Evolutionary conservation across 2,797 vertebrate species (phyloP).

Genomic region (Trematomus bernacchii): DNA sequence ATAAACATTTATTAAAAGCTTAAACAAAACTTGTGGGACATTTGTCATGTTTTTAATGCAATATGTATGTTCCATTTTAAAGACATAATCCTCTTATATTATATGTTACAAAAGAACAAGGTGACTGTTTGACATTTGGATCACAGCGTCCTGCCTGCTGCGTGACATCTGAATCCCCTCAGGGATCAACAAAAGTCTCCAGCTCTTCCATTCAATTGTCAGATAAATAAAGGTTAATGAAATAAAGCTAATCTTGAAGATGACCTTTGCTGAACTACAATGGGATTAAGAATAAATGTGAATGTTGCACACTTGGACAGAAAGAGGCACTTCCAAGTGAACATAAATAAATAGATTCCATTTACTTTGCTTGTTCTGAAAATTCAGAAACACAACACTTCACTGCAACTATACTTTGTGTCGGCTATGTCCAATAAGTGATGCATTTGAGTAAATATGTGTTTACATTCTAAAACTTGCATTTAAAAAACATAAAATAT

Average conservation of each 20-base stretch:
- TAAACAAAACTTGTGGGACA: too few species aligned
- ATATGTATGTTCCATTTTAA: not conserved
- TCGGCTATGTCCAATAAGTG: too few species aligned
- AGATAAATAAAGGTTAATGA: conserved; percentile 47
- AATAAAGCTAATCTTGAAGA: conserved; percentile 35
- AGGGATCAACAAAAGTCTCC: conserved; percentile 49
- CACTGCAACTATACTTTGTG: too few species aligned
- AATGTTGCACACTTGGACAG: conserved; percentile 2
- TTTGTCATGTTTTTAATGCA: not conserved
- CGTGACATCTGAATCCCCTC: conserved; percentile 39
- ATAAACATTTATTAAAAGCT: too few species aligned
- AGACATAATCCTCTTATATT: not conserved
- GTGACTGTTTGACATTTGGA: conserved; percentile 42
- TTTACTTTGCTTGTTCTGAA: too few species aligned
- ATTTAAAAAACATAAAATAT: too few species aligned
- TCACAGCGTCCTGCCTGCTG: conserved; percentile 23
- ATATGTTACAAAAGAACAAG: conserved; percentile 12
- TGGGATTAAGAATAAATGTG: conserved; percentile 24
- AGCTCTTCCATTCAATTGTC: conserved; percentile 37
- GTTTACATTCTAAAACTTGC: too few species aligned
- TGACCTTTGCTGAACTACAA: conserved; percentile 41
- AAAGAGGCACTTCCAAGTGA: too few species aligned
- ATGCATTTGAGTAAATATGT: too few species aligned
- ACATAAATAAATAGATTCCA: too few species aligned
- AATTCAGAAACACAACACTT: too few species aligned